Percentiles rank a stretch among this genome's conserved stretches.
Evolutionary conservation across 2,113 vertebrate species (phyloP).

Genomic region (Podarcis muralis): DNA sequence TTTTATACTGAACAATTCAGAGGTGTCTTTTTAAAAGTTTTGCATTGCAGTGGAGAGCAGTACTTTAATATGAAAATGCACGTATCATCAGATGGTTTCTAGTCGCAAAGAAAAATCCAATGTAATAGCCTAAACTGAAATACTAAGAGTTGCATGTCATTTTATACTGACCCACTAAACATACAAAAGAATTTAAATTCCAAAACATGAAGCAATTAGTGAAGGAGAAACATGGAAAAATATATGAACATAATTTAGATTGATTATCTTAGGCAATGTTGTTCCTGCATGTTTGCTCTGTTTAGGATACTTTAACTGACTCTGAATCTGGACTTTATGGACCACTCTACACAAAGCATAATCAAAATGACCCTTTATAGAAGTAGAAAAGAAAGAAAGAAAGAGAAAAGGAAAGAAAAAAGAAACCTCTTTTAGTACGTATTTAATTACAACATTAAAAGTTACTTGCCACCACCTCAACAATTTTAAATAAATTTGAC

Average conservation of each 20-base stretch:
- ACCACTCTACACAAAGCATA: background rate
- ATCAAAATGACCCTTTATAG: background rate
- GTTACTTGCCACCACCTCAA: background rate
- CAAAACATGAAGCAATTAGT: background rate
- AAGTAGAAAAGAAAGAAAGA: too few relatives aligned
- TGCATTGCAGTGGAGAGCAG: background rate
- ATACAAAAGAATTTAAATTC: background rate
- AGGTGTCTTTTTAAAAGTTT: background rate
- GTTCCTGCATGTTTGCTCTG: background rate
- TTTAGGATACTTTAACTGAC: background rate
- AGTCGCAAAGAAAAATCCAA: background rate
- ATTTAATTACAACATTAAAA: background rate
- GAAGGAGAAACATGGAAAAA: background rate
- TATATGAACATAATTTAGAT: background rate
- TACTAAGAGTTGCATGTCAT: background rate
- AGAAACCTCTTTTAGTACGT: background rate
- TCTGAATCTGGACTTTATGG: background rate
- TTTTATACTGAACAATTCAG: slow-evolving; percentile 64
- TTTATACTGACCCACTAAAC: background rate
- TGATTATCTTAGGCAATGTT: background rate
- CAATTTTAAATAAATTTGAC: background rate
- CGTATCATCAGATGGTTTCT: background rate
- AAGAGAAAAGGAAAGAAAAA: too few relatives aligned
- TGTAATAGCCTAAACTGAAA: background rate
- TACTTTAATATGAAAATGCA: background rate